Evolutionary conservation across 2,797 vertebrate species (phyloP).

Genomic region (Urosaurus nigricauda): DNA sequence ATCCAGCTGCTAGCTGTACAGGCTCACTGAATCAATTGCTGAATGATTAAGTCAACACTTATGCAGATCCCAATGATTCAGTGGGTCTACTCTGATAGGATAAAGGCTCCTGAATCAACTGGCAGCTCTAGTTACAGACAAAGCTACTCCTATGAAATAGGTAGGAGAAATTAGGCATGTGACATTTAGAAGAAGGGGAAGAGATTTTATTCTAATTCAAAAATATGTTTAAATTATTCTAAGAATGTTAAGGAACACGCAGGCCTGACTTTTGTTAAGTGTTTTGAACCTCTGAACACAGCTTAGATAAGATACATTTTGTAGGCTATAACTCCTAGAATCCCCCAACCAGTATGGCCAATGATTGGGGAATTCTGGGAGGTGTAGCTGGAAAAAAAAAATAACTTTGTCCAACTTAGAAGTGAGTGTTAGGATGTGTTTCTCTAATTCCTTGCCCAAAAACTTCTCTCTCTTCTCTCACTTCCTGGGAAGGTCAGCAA

Average conservation of each 20-base stretch:
- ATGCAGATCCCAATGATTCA: too few relatives aligned
- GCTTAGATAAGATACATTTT: too few relatives aligned
- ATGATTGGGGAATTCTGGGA: too few relatives aligned
- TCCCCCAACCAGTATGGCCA: too few relatives aligned
- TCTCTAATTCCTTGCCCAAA: neutral
- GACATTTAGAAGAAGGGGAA: neutral
- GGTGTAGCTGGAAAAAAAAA: neutral
- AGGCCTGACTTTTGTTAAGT: neutral
- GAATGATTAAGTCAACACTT: too few relatives aligned
- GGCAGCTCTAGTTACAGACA: neutral
- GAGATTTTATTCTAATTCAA: neutral
- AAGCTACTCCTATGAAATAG: neutral
- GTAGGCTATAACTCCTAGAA: too few relatives aligned
- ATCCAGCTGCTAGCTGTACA: too few relatives aligned
- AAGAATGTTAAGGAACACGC: neutral
- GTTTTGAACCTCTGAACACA: neutral
- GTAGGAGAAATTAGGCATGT: neutral
- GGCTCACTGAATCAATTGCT: too few relatives aligned
- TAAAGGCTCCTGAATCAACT: neutral
- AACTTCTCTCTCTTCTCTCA: neutral
- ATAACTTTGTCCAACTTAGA: too few relatives aligned
- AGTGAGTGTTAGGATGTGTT: too few relatives aligned
- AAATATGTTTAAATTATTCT: neutral
- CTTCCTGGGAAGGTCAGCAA: neutral
- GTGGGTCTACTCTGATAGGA: too few relatives aligned